Conservation (phyloP, 2,797 vertebrate genomes). For the Manis pentadactyla region DNA sequence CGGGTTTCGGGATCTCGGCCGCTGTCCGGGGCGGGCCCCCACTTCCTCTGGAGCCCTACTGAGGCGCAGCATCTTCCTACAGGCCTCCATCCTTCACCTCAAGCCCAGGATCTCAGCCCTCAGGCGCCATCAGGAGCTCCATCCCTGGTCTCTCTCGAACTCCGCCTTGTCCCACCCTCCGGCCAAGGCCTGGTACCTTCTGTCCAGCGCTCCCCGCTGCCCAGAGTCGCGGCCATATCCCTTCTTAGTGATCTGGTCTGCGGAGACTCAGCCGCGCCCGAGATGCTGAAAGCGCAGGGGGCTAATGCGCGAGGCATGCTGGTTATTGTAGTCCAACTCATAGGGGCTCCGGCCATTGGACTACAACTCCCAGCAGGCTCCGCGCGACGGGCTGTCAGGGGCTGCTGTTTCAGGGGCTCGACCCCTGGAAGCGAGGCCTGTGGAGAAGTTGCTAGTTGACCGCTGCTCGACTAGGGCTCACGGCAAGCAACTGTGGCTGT, state of each 20-base stretch:
- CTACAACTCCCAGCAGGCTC: conserved; percentile 70
- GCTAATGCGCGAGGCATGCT: conserved; percentile 47
- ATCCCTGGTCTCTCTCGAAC: not conserved
- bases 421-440: not conserved
- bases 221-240: conserved; percentile 79
- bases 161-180: conserved; percentile 34
- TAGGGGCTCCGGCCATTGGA: not conserved
- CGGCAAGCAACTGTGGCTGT: not conserved
- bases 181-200: conserved; percentile 71
- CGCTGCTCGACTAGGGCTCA: not conserved
- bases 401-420: accelerated
- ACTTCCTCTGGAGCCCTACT: not conserved
- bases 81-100: conserved; percentile 63
- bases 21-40: not conserved
- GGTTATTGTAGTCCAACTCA: conserved; percentile 66
- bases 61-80: conserved; percentile 54
- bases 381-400: not conserved
- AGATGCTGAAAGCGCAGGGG: conserved; percentile 67
- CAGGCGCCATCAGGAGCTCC: not conserved
- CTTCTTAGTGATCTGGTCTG: conserved; percentile 51
- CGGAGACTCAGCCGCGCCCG: not conserved
- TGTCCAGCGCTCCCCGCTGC: conserved; percentile 79
- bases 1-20: not conserved
- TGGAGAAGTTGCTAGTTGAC: no score
- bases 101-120: conserved; percentile 6